A percentile compares a stretch with the other conserved stretches of the same genome.
Conservation (phyloP, 2,113 vertebrate species). For the Erythrolamprus reginae region DNA sequence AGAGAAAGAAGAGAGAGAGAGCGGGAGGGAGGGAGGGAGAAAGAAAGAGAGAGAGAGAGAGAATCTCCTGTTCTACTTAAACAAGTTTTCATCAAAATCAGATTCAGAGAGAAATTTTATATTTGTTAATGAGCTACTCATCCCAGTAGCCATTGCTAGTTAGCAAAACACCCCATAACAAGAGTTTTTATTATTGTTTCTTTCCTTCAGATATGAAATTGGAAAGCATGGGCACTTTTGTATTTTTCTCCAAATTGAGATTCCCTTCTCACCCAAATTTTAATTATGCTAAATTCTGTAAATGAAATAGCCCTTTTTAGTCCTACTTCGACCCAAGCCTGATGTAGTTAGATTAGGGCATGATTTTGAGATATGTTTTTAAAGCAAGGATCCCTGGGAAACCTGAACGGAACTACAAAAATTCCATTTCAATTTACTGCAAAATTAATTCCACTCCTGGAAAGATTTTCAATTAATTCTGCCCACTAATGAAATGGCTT, state of each 20-base stretch:
- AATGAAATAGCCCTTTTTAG: not conserved
- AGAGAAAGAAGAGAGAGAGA: not conserved
- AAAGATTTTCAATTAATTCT: not conserved
- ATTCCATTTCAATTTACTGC: not conserved
- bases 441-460: not conserved
- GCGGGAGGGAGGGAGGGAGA: fast-evolving
- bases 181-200: not conserved
- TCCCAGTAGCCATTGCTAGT: not conserved
- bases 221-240: not conserved
- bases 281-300: not conserved
- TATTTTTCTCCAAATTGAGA: not conserved
- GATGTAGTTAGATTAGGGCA: not conserved
- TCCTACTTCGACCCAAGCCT: not conserved
- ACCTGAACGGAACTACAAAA: not conserved
- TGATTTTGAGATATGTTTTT: not conserved
- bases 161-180: not conserved
- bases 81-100: not conserved
- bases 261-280: not conserved
- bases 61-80: constrained; percentile 12
- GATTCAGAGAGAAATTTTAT: constrained; percentile 8
- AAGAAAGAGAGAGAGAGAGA: constrained; percentile 5
- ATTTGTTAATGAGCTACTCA: constrained; percentile 19
- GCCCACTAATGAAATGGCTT: not conserved
- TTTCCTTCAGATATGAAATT: not conserved
- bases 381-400: not conserved